A percentile compares a stretch with the other conserved stretches of the same genome.
Conservation (phyloP, 2,888 invertebrate species). For the Zeuzera pyrina region DNA sequence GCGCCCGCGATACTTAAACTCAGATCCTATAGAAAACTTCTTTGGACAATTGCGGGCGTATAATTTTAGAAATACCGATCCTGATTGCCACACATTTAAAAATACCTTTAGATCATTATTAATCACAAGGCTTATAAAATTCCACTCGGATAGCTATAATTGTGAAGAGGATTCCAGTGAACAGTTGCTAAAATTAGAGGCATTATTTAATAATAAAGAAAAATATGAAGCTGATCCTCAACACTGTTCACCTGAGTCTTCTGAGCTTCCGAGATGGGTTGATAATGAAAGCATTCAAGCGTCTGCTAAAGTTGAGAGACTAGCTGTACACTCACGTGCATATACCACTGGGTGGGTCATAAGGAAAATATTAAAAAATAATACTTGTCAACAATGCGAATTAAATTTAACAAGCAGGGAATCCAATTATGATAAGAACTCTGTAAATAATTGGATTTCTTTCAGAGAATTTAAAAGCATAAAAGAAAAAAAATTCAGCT, state of each 20-base stretch:
- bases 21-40: constrained; percentile 12
- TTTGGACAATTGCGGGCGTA: constrained; percentile 21
- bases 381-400: background rate
- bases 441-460: background rate
- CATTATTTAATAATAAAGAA: no score
- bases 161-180: constrained; percentile 16
- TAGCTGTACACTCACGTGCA: background rate
- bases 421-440: background rate
- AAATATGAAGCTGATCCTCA: no score
- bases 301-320: background rate
- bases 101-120: constrained; percentile 18
- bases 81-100: constrained; percentile 17
- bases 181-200: constrained; percentile 8
- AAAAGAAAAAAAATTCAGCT: background rate
- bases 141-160: constrained; percentile 12
- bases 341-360: background rate
- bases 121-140: constrained; percentile 18
- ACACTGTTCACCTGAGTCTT: no score
- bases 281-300: background rate
- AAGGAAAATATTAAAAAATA: background rate
- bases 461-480: background rate
- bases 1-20: background rate
- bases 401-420: background rate
- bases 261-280: background rate
- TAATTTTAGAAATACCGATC: constrained; percentile 21